Evolutionary conservation across 1,140 invertebrate genomes (phyloP).

Genomic region (Acromyrmex charruanus): DNA sequence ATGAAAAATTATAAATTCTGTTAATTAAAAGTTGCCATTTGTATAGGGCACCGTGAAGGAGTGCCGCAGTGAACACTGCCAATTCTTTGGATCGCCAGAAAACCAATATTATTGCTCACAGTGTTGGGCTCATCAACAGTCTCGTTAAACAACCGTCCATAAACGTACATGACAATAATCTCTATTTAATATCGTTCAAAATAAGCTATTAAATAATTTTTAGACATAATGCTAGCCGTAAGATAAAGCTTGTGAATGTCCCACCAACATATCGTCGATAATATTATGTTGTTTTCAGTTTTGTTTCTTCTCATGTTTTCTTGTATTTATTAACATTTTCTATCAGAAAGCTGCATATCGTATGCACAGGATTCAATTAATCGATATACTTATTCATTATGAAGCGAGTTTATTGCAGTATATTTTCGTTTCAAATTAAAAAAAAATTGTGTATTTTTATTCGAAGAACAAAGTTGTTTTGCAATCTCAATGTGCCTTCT

Average conservation of each 20-base stretch:
- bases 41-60: conserved; percentile 74
- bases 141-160: conserved; percentile 76
- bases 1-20: not conserved
- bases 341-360: conserved; percentile 62
- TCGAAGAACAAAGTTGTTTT: conserved; percentile 1
- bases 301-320: conserved; percentile 20
- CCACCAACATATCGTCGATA: conserved; percentile 33
- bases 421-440: not conserved
- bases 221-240: conserved; percentile 62
- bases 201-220: conserved; percentile 64
- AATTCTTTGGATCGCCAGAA: conserved; percentile 84
- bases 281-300: conserved; percentile 31
- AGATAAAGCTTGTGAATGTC: conserved; percentile 52
- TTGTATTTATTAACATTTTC: conserved; percentile 55
- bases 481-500: conserved; percentile 62
- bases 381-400: not conserved
- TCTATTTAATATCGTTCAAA: conserved; percentile 71
- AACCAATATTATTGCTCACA: conserved; percentile 85
- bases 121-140: conserved; percentile 83
- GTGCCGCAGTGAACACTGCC: conserved; percentile 83
- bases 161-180: conserved; percentile 83
- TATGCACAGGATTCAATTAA: conserved; percentile 66
- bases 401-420: not conserved
- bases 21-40: conserved; percentile 5
- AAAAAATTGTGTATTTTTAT: not conserved